Evolutionary conservation across 2,113 vertebrate species (phyloP).

Genomic region (Pluvianellus socialis): DNA sequence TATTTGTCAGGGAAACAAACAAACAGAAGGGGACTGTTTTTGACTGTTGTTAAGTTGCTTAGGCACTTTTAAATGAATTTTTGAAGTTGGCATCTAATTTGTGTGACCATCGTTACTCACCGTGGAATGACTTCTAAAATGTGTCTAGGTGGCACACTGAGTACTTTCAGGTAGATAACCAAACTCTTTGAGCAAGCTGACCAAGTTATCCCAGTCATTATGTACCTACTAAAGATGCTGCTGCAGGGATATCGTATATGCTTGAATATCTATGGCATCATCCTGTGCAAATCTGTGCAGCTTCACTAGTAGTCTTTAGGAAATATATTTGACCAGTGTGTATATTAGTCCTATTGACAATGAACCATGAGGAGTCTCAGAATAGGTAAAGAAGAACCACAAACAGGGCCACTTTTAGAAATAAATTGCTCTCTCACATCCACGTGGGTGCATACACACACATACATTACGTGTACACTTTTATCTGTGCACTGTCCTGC

Average conservation of each 20-base stretch:
- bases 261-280: background rate
- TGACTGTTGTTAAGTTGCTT: background rate
- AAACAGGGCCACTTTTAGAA: background rate
- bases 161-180: background rate
- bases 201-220: background rate
- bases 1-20: background rate
- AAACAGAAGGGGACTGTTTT: background rate
- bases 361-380: background rate
- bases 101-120: background rate
- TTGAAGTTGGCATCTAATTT: background rate
- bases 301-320: background rate
- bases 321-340: background rate
- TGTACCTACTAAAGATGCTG: background rate
- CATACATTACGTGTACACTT: background rate
- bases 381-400: background rate
- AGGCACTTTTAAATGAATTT: background rate
- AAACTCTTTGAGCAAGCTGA: background rate
- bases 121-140: background rate
- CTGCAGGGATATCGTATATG: background rate
- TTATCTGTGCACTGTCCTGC: background rate
- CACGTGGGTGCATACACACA: rapidly evolving
- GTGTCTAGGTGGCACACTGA: background rate
- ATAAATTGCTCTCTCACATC: background rate
- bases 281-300: background rate
- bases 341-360: background rate